phyloP scores from a whole-genome alignment of 2,888 invertebrate genomes.

The Ramazzottius varieornatus region DNA sequence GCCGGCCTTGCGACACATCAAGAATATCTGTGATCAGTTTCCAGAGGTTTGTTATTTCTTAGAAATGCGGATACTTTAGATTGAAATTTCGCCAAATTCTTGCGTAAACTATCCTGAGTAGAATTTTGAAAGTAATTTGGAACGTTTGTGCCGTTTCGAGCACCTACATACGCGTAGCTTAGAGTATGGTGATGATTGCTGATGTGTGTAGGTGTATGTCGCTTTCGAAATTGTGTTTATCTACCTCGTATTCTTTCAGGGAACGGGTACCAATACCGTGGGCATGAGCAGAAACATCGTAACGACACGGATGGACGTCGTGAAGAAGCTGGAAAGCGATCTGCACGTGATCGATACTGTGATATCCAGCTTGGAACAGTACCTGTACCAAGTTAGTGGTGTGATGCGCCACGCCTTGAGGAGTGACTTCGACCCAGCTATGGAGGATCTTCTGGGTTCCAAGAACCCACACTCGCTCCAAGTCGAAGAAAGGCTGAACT shows the following conservation, averaged over 20 bases:
- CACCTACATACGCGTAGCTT: too few species aligned
- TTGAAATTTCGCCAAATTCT: not conserved
- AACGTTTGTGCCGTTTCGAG: too few species aligned
- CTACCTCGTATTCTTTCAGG: too few species aligned
- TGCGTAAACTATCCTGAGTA: too few species aligned
- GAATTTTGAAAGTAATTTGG: too few species aligned
- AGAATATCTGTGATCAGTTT: constrained; percentile 78
- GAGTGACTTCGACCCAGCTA: not conserved
- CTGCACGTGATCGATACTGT: constrained; percentile 77
- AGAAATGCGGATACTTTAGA: not conserved
- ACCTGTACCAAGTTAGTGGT: constrained; percentile 5
- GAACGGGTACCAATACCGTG: too few species aligned
- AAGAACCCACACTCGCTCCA: constrained; percentile 71
- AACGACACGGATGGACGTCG: too few species aligned
- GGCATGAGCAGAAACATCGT: too few species aligned
- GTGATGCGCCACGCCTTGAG: not conserved
- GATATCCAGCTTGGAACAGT: constrained; percentile 49
- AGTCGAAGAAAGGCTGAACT: constrained; percentile 47
- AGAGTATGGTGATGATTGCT: too few species aligned
- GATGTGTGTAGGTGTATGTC: too few species aligned
- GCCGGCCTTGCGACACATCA: constrained; percentile 75
- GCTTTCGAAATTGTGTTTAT: too few species aligned
- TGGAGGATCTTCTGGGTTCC: not conserved
- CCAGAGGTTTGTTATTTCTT: constrained; percentile 29
- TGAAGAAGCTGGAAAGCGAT: constrained; percentile 63